Evolutionary conservation across 2,888 invertebrate species (phyloP).

Genomic region (Seira musarum): DNA sequence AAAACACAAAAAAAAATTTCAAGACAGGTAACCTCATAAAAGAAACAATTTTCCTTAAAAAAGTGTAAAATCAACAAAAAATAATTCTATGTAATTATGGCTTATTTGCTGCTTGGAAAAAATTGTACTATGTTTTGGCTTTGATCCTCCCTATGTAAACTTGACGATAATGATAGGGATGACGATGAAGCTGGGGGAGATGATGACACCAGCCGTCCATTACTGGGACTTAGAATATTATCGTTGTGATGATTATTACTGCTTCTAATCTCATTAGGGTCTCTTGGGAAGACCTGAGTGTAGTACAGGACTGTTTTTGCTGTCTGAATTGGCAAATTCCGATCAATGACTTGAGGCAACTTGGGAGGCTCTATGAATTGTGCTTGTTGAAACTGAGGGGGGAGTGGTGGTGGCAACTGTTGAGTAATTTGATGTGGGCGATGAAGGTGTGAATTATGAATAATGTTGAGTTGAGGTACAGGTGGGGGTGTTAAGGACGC

Average conservation of each 20-base stretch:
- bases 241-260: neutral
- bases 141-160: constrained; percentile 34
- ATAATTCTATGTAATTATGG: too few species aligned
- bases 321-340: constrained; percentile 47
- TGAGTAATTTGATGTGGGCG: neutral
- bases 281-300: constrained; percentile 41
- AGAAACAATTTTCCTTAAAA: too few species aligned
- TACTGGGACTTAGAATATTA: neutral
- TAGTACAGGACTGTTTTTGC: constrained; percentile 51
- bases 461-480: constrained; percentile 15
- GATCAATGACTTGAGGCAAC: constrained; percentile 33
- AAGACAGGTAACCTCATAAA: too few species aligned
- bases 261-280: constrained; percentile 33
- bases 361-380: constrained; percentile 35
- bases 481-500: constrained; percentile 23
- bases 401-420: neutral
- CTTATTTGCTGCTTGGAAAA: constrained; percentile 22
- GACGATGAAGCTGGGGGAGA: constrained; percentile 26
- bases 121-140: constrained; percentile 56
- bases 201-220: neutral
- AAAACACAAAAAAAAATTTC: too few species aligned
- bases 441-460: neutral
- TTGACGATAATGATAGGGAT: constrained; percentile 12
- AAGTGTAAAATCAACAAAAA: too few species aligned
- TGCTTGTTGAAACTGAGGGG: constrained; percentile 35